These are phyloP conservation scores for Diplazon laetatorius DNA, from an alignment of 2,888 invertebrate genomes.

Conservation along the genomic window DNA sequence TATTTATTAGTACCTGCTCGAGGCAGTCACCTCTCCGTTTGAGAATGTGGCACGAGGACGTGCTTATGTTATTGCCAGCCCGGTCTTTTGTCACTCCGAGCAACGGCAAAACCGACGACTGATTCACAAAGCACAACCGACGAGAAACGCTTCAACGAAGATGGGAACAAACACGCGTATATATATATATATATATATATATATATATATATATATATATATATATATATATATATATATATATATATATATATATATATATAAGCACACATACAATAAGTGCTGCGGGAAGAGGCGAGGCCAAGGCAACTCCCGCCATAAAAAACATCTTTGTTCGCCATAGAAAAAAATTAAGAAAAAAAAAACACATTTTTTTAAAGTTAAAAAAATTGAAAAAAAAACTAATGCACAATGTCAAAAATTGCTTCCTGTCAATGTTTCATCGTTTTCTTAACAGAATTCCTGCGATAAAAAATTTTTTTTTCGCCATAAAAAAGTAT, in stretches of 20 bases:
- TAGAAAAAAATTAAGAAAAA: constrained; percentile 5
- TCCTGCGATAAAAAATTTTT: no score
- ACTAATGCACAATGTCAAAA: background rate
- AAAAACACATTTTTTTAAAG: background rate
- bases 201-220: no score
- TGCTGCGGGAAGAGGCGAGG: constrained; percentile 14
- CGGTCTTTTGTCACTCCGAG: constrained; percentile 69
- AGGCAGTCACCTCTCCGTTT: constrained; percentile 46
- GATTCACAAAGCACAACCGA: constrained; percentile 35
- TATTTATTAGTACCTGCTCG: constrained; percentile 9
- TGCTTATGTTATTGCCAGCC: constrained; percentile 69
- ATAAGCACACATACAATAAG: no score
- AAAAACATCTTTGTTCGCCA: background rate
- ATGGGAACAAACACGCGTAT: background rate
- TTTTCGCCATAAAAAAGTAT: background rate
- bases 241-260: no score
- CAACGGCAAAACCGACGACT: constrained; percentile 32
- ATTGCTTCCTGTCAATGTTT: no score
- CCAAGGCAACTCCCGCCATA: background rate
- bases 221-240: no score
- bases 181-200: no score
- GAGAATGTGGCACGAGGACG: constrained; percentile 76
- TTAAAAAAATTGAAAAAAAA: background rate
- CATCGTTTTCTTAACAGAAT: no score
- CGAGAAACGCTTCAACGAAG: constrained; percentile 38